phyloP scores from a whole-genome alignment of 2,113 vertebrate genomes.

The Microcebus lehilahytsara region DNA sequence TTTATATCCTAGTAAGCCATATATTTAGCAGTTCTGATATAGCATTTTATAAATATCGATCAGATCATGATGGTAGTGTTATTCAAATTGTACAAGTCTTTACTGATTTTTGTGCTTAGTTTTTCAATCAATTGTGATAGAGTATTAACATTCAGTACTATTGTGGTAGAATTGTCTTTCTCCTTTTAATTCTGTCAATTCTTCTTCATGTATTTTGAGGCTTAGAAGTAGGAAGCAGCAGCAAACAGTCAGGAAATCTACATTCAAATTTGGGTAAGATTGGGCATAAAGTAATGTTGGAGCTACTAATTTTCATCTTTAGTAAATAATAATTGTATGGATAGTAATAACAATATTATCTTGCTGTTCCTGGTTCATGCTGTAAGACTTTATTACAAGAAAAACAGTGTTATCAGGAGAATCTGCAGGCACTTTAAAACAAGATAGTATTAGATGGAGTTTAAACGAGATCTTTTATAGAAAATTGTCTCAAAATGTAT shows the following conservation, averaged over 20 bases:
- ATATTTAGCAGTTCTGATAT: not conserved
- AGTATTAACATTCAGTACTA: not conserved
- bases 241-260: not conserved
- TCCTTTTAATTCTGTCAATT: conserved; percentile 25
- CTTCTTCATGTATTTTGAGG: conserved; percentile 35
- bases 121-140: not conserved
- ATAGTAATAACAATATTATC: conserved; percentile 42
- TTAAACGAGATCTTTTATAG: conserved; percentile 55
- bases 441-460: conserved; percentile 48
- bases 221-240: conserved; percentile 4
- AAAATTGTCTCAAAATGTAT: conserved; percentile 64
- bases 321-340: conserved; percentile 59
- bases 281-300: not conserved
- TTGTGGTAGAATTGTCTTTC: not conserved
- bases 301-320: conserved; percentile 53
- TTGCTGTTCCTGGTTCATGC: conserved; percentile 22
- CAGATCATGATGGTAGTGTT: not conserved
- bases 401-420: conserved; percentile 54
- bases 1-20: not conserved
- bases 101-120: not conserved
- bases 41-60: not conserved
- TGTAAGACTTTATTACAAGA: conserved; percentile 53
- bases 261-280: conserved; percentile 32
- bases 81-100: not conserved
- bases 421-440: conserved; percentile 32